Percentiles rank a stretch among this genome's conserved stretches.
Evolutionary conservation across 2,113 vertebrate species (phyloP).

Genomic region (Clinocottus analis): DNA sequence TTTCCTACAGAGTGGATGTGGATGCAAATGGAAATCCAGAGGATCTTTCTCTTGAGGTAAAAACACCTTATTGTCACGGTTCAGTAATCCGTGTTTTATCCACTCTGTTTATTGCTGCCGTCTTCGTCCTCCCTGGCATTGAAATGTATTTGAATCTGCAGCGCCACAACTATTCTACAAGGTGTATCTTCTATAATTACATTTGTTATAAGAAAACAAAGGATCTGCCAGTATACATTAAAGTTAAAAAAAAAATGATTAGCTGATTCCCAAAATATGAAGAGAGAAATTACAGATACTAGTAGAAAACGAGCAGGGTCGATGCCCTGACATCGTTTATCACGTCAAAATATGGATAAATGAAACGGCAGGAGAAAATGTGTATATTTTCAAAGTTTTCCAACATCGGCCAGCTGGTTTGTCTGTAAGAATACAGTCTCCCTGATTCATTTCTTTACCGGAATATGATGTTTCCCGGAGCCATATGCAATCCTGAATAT

Average conservation of each 20-base stretch:
- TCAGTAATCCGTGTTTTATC: not conserved
- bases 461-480: not conserved
- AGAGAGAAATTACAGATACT: not conserved
- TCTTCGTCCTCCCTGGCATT: not conserved
- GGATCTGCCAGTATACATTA: not conserved
- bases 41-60: conserved; percentile 80
- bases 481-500: too few species aligned
- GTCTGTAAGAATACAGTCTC: not conserved
- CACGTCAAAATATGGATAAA: too few species aligned
- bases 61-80: conserved; percentile 17
- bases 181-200: not conserved
- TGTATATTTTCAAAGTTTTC: too few species aligned
- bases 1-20: conserved; percentile 78
- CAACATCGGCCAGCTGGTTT: not conserved
- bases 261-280: not conserved
- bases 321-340: too few species aligned
- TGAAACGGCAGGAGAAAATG: too few species aligned
- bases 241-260: not conserved
- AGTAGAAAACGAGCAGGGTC: not conserved
- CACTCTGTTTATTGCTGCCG: not conserved
- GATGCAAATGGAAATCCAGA: conserved; percentile 82
- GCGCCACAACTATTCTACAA: not conserved
- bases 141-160: conserved; percentile 3
- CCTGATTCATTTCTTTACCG: not conserved
- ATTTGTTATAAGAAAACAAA: conserved; percentile 7